Evolutionary conservation across 2,113 vertebrate genomes (phyloP).

Genomic region (Calidris pygmaea): DNA sequence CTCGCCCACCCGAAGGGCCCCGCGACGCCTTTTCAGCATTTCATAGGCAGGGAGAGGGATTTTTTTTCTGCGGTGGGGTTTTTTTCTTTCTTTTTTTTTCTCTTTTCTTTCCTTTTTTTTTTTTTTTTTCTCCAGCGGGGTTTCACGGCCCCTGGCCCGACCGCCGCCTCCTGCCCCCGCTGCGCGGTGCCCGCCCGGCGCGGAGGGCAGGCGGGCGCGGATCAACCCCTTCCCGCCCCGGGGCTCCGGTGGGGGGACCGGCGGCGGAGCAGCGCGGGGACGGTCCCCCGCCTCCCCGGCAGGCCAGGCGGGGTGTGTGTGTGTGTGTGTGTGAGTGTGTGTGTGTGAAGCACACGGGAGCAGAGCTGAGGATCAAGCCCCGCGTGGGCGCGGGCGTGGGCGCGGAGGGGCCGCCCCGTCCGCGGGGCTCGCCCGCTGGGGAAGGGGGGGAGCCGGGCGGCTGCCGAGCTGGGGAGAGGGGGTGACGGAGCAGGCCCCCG

Average conservation of each 20-base stretch:
- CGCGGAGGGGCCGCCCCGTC: not conserved
- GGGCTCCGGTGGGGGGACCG: not conserved
- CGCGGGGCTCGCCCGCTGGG: not conserved
- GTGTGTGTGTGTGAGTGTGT: not conserved
- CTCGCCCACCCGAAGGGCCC: not conserved
- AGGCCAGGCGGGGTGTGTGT: not conserved
- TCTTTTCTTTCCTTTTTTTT: too few relatives aligned
- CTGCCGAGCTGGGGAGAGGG: not conserved
- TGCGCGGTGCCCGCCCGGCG: not conserved
- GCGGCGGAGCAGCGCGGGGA: not conserved
- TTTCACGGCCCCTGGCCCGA: not conserved
- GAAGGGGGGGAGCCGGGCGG: not conserved
- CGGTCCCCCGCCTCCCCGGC: not conserved
- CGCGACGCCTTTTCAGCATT: not conserved
- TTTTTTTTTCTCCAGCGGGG: not conserved
- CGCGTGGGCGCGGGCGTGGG: not conserved
- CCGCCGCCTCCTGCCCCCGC: not conserved
- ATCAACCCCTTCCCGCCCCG: not conserved
- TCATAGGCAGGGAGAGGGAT: not conserved
- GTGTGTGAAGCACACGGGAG: not conserved
- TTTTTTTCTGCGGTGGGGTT: not conserved
- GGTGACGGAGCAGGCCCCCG: not conserved
- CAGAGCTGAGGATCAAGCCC: not conserved
- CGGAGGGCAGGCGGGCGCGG: not conserved
- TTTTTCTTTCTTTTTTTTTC: too few relatives aligned